These are phyloP conservation scores for Rhyacophila evoluta DNA, from an alignment of 2,888 invertebrate genomes.

Conservation along the genomic window DNA sequence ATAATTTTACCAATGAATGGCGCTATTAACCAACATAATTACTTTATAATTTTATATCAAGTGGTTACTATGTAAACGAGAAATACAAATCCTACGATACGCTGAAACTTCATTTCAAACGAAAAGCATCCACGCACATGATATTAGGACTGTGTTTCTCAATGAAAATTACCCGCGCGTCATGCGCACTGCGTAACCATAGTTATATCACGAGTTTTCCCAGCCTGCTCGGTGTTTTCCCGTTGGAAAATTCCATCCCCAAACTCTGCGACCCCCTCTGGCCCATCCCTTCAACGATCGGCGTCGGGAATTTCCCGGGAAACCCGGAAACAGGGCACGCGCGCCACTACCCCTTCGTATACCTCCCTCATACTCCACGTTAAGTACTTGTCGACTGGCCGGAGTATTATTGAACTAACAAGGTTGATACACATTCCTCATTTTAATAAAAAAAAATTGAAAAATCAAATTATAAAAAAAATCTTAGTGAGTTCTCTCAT, in stretches of 20 bases:
- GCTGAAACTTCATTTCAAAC: background rate
- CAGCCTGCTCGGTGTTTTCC: background rate
- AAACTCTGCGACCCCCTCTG: background rate
- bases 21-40: too few relatives aligned
- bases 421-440: background rate
- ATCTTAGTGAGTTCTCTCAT: too few relatives aligned
- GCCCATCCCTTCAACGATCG: slow-evolving; percentile 27
- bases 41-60: too few relatives aligned
- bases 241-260: slow-evolving; percentile 7
- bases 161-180: slow-evolving; percentile 7
- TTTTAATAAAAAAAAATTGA: too few relatives aligned
- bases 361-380: background rate
- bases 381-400: background rate
- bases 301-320: slow-evolving; percentile 35
- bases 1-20: too few relatives aligned
- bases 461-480: too few relatives aligned
- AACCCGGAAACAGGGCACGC: slow-evolving; percentile 38
- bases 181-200: background rate
- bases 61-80: too few relatives aligned
- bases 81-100: background rate
- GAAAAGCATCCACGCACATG: background rate
- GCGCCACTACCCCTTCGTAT: slow-evolving; percentile 16
- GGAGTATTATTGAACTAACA: background rate
- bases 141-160: background rate
- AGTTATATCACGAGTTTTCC: background rate